These are phyloP conservation scores for Druon quercuslanigerum DNA, from an alignment of 1,140 invertebrate species.

Conservation along the genomic window DNA sequence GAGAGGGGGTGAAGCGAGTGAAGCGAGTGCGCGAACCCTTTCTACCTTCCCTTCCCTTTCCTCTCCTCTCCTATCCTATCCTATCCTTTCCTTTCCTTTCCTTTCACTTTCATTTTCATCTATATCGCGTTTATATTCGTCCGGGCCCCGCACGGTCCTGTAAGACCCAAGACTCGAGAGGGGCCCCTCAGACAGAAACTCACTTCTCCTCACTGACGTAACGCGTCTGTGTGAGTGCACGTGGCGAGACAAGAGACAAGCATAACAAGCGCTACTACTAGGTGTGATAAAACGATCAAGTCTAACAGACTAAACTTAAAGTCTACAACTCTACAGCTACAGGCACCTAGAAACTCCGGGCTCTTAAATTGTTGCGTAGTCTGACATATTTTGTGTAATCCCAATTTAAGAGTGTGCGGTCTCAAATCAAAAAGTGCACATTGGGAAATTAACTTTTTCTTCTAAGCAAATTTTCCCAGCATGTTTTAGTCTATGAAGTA, in stretches of 20 bases:
- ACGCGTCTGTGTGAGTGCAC: conserved; percentile 30
- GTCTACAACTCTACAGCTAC: conserved; percentile 15
- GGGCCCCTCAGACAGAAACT: no score
- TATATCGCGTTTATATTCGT: conserved; percentile 60
- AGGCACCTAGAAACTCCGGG: not conserved
- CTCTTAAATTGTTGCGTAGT: no score
- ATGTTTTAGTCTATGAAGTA: no score
- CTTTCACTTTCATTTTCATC: conserved; percentile 70
- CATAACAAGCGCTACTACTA: conserved; percentile 45
- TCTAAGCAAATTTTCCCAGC: no score
- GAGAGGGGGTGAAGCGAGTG: conserved; percentile 44
- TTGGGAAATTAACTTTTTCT: no score
- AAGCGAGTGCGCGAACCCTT: conserved; percentile 65
- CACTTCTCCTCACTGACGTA: conserved; percentile 19
- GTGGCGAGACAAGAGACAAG: conserved; percentile 39
- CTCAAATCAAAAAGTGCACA: no score
- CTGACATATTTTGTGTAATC: no score
- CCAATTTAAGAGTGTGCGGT: no score
- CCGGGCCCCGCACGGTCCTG: conserved; percentile 21
- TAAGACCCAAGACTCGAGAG: no score
- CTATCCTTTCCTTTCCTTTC: no score
- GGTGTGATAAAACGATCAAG: conserved; percentile 47
- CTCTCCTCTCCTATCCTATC: no score
- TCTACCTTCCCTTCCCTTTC: conserved; percentile 52
- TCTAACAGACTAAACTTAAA: conserved; percentile 12